Evolutionary conservation across 2,888 invertebrate genomes (phyloP).

Genomic region (Pyrocoelia pectoralis): DNA sequence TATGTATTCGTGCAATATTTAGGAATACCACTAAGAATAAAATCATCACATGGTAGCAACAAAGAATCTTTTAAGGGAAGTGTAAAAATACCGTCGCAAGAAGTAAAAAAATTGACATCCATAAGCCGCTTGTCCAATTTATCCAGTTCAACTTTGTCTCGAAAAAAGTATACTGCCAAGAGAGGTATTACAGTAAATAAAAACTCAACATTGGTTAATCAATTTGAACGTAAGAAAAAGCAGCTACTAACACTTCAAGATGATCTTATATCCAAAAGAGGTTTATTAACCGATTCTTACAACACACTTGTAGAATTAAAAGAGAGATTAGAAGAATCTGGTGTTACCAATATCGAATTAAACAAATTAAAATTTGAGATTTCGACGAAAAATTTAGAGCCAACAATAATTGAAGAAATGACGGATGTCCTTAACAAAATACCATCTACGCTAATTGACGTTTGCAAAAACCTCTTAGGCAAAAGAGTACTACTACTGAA

Average conservation of each 20-base stretch:
- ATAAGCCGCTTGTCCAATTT: background rate
- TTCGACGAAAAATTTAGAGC: slow-evolving; percentile 32
- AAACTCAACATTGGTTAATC: slow-evolving; percentile 31
- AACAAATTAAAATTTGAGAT: slow-evolving; percentile 8
- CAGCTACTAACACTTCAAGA: slow-evolving; percentile 49
- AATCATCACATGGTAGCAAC: background rate
- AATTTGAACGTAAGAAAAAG: slow-evolving; percentile 55
- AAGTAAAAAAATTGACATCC: background rate
- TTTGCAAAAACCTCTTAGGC: slow-evolving; percentile 51
- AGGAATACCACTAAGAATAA: slow-evolving; percentile 25
- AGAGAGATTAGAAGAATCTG: slow-evolving; percentile 52
- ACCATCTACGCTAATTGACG: slow-evolving; percentile 49
- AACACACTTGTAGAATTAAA: slow-evolving; percentile 52
- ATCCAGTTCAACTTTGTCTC: background rate
- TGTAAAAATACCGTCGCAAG: background rate
- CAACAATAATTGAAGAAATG: slow-evolving; percentile 46
- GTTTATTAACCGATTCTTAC: slow-evolving; percentile 53
- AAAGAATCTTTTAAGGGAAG: background rate
- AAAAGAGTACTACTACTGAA: slow-evolving; percentile 49
- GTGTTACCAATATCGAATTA: slow-evolving; percentile 27
- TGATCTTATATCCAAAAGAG: slow-evolving; percentile 53
- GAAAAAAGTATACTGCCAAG: background rate
- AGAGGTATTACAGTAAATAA: background rate
- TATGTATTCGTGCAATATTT: background rate
- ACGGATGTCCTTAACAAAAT: slow-evolving; percentile 52